phyloP scores from a whole-genome alignment of 1,140 invertebrate genomes.

The Bombus breviceps region DNA sequence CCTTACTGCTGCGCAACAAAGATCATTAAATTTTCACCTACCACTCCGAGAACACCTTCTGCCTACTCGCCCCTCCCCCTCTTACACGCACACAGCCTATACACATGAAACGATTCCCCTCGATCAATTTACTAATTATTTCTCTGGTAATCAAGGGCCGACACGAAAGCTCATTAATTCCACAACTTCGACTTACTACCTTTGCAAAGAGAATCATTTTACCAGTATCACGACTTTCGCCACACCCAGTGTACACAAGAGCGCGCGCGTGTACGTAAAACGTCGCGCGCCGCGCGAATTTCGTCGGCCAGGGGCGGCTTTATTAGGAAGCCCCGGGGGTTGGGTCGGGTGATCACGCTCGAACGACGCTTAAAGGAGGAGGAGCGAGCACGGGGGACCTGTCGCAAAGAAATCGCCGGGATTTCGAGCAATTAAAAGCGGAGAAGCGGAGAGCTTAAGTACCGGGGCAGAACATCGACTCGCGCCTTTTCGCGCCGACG shows the following conservation, averaged over 20 bases:
- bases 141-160: not conserved
- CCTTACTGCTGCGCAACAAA: no score
- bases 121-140: conserved; percentile 20
- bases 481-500: conserved; percentile 48
- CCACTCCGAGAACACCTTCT: not conserved
- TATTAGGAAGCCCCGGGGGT: conserved; percentile 11
- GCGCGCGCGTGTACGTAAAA: conserved; percentile 14
- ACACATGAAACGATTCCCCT: not conserved
- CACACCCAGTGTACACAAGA: not conserved
- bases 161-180: conserved; percentile 32
- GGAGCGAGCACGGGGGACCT: not conserved
- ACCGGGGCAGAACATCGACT: conserved; percentile 43
- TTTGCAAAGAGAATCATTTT: no score
- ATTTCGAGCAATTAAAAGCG: conserved; percentile 73
- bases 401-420: conserved; percentile 62
- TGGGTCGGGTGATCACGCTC: conserved; percentile 19
- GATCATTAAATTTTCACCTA: conserved; percentile 3
- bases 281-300: conserved; percentile 45
- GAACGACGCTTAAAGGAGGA: conserved; percentile 17
- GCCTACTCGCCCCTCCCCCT: no score
- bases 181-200: not conserved
- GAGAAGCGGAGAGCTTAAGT: conserved; percentile 32
- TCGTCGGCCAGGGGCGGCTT: conserved; percentile 34
- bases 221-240: not conserved
- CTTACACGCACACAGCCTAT: not conserved